phyloP scores from a whole-genome alignment of 2,797 vertebrate genomes.

The Amblyopsis hoosieri region DNA sequence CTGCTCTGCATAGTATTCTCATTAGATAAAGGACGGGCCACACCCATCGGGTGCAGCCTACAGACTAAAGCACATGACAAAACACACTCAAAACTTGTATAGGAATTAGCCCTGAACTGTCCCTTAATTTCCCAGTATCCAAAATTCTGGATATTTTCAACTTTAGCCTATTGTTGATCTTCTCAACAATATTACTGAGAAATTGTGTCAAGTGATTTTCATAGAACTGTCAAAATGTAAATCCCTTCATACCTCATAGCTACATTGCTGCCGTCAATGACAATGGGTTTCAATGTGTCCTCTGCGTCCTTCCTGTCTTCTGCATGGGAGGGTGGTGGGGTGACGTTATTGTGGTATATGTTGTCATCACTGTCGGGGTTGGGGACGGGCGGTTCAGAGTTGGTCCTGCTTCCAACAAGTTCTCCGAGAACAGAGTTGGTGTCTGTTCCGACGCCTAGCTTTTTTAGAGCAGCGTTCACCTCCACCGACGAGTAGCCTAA shows the following conservation, averaged over 20 bases:
- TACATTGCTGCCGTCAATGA: slow-evolving; percentile 97
- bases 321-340: slow-evolving; percentile 14
- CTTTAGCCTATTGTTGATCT: too few species aligned
- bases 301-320: slow-evolving; percentile 56
- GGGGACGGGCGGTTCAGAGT: slow-evolving; percentile 26
- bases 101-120: too few species aligned
- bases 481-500: slow-evolving; percentile 84
- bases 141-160: too few species aligned
- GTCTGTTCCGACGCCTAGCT: slow-evolving; percentile 85
- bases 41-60: too few species aligned
- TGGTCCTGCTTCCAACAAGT: slow-evolving; percentile 82
- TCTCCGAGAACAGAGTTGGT: slow-evolving; percentile 91
- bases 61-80: too few species aligned
- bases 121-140: too few species aligned
- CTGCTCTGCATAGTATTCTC: too few species aligned
- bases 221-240: not conserved
- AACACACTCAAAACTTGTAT: too few species aligned
- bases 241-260: slow-evolving; percentile 87
- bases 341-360: slow-evolving; percentile 21
- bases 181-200: too few species aligned
- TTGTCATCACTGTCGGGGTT: slow-evolving; percentile 47
- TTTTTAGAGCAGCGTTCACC: slow-evolving; percentile 81
- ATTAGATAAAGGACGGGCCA: too few species aligned
- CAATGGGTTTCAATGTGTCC: slow-evolving; percentile 83
- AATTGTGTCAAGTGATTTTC: too few species aligned